These are phyloP conservation scores for Micromesistius poutassou DNA, from an alignment of 2,797 vertebrate genomes.

Conservation along the genomic window DNA sequence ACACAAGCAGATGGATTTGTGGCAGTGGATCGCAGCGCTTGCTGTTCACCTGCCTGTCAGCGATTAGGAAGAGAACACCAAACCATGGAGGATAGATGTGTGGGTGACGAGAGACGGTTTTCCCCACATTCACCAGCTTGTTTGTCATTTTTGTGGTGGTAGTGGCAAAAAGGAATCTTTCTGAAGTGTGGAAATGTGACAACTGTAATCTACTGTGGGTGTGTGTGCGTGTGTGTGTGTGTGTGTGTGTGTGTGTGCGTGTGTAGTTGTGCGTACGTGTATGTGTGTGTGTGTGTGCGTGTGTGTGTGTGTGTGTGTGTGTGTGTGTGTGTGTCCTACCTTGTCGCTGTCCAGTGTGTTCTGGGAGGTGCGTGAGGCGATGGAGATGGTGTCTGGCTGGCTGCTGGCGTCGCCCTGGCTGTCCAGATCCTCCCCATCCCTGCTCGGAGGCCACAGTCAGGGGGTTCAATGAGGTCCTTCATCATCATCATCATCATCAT, in stretches of 20 bases:
- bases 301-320: not conserved
- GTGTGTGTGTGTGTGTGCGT: slow-evolving; percentile 12
- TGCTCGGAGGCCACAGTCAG: slow-evolving; percentile 39
- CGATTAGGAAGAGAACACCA: not conserved
- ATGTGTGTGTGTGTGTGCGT: too few relatives aligned
- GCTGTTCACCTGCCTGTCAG: slow-evolving; percentile 43
- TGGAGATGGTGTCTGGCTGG: slow-evolving; percentile 97
- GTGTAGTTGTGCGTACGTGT: too few relatives aligned
- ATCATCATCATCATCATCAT: not conserved
- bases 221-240: not conserved
- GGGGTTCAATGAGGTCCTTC: not conserved
- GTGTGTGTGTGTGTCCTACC: slow-evolving; percentile 66
- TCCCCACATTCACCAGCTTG: not conserved
- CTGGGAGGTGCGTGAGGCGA: slow-evolving; percentile 96
- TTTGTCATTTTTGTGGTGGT: not conserved
- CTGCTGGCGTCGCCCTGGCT: slow-evolving; percentile 98
- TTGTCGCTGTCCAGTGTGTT: slow-evolving; percentile 98
- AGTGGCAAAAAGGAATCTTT: not conserved
- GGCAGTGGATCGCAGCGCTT: not conserved
- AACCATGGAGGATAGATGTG: not conserved
- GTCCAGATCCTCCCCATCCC: slow-evolving; percentile 96
- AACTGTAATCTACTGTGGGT: too few relatives aligned
- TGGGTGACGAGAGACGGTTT: not conserved
- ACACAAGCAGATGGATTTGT: slow-evolving; percentile 18
- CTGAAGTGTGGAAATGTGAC: too few relatives aligned